These are phyloP conservation scores for Aphaenogaster rudis DNA, from an alignment of 1,140 invertebrate genomes.

Conservation along the genomic window DNA sequence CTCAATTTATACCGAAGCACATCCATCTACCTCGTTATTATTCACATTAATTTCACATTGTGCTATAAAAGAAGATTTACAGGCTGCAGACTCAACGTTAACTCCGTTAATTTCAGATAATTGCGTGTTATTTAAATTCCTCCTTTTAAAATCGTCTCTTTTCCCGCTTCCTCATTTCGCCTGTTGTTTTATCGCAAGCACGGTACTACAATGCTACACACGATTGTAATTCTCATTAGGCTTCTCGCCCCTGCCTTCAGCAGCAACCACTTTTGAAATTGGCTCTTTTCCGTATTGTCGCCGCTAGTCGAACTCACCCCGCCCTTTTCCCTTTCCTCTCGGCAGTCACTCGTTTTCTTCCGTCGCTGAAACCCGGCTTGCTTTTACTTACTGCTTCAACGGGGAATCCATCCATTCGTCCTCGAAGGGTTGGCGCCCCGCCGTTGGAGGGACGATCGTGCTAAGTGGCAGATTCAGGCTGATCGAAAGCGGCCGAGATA, in stretches of 20 bases:
- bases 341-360: slow-evolving; percentile 8
- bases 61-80: background rate
- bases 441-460: slow-evolving; percentile 46
- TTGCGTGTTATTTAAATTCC: background rate
- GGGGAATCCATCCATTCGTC: slow-evolving; percentile 62
- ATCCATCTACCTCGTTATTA: background rate
- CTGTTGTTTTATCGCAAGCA: slow-evolving; percentile 23
- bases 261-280: slow-evolving; percentile 62
- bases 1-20: background rate
- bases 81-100: background rate
- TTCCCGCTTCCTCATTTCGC: background rate
- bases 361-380: slow-evolving; percentile 33
- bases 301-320: background rate
- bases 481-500: slow-evolving; percentile 64
- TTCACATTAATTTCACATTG: background rate
- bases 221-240: slow-evolving; percentile 19
- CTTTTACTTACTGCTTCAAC: slow-evolving; percentile 48
- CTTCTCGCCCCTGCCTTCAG: background rate
- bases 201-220: background rate
- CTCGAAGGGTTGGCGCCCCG: slow-evolving; percentile 60
- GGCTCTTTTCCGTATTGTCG: slow-evolving; percentile 43
- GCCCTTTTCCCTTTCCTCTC: background rate
- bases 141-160: background rate
- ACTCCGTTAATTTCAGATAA: slow-evolving; percentile 21
- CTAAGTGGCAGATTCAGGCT: slow-evolving; percentile 70